Evolutionary conservation across 2,797 vertebrate genomes (phyloP).

Genomic region (Hippocampus kuda): DNA sequence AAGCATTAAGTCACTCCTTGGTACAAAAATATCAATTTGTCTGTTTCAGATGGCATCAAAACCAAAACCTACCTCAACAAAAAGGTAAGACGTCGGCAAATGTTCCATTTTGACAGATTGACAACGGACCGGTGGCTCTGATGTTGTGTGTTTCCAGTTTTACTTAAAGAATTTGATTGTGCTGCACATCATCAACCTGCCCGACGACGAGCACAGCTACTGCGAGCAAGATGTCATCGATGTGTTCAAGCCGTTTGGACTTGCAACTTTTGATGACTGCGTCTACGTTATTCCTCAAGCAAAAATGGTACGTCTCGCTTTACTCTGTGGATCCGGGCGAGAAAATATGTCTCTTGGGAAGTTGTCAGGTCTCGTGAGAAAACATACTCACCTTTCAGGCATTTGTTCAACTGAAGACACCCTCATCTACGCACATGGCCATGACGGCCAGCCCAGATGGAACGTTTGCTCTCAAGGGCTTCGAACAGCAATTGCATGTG

Average conservation of each 20-base stretch:
- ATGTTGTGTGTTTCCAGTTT: conserved; percentile 7
- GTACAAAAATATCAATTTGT: not conserved
- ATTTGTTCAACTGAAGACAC: not conserved
- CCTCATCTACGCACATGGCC: fast-evolving
- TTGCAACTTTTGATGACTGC: not conserved
- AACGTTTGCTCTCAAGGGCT: not conserved
- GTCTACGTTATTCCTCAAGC: conserved; percentile 37
- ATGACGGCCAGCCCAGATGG: fast-evolving
- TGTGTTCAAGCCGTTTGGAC: conserved; percentile 24
- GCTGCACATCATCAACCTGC: conserved; percentile 34
- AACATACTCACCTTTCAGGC: conserved; percentile 28
- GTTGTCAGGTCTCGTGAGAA: not conserved
- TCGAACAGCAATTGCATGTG: fast-evolving
- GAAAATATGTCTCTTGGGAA: not conserved
- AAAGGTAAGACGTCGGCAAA: conserved; percentile 18
- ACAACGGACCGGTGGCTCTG: not conserved
- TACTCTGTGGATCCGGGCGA: not conserved
- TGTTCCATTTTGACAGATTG: too few relatives aligned
- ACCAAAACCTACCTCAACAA: fast-evolving
- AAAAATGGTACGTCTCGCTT: conserved; percentile 18
- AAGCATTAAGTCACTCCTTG: not conserved
- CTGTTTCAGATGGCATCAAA: conserved; percentile 9
- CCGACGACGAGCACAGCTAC: conserved; percentile 6
- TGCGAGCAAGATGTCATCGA: conserved; percentile 19
- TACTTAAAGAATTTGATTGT: fast-evolving